Percentiles rank a stretch among this genome's conserved stretches.
Conservation (phyloP, 2,113 vertebrate genomes). For the Oncorhynchus tshawytscha region DNA sequence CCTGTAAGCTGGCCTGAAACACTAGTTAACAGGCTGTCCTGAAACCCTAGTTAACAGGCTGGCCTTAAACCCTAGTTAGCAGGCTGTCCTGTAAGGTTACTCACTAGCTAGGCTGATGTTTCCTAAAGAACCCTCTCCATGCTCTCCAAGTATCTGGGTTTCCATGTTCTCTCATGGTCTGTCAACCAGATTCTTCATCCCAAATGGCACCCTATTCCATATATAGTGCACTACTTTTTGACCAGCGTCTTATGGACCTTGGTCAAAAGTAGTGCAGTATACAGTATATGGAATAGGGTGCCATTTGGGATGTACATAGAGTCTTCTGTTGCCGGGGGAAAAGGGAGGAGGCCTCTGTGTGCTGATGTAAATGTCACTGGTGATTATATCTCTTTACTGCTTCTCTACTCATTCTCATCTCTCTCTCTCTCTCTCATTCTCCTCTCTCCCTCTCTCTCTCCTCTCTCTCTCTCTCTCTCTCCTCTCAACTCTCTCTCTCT, state of each 20-base stretch:
- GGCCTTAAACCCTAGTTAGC: too few relatives aligned
- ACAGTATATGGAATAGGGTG: too few relatives aligned
- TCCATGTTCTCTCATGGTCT: conserved; percentile 10
- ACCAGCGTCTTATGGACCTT: too few relatives aligned
- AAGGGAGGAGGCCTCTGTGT: conserved; percentile 17
- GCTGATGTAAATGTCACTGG: conserved; percentile 62
- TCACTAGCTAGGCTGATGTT: too few relatives aligned
- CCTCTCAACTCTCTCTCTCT: background rate
- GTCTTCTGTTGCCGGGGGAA: conserved; percentile 57
- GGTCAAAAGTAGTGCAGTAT: too few relatives aligned
- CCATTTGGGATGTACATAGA: conserved; percentile 21
- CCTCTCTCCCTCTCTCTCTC: background rate
- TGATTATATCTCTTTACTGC: conserved; percentile 60
- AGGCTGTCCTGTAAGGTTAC: too few relatives aligned
- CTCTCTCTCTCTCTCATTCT: background rate
- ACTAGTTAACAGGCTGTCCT: too few relatives aligned
- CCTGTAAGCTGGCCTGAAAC: too few relatives aligned
- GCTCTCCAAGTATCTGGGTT: conserved; percentile 38
- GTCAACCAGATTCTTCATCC: background rate
- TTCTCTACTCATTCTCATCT: conserved; percentile 25
- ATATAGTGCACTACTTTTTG: too few relatives aligned
- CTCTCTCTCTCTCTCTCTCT: background rate
- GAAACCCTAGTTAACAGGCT: too few relatives aligned
- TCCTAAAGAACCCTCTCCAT: conserved; percentile 17
- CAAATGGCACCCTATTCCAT: too few relatives aligned